Evolutionary conservation across 2,797 vertebrate species (phyloP), one percentile per base, ranked within the genome.

Genomic region (Ispidina picta): DNA sequence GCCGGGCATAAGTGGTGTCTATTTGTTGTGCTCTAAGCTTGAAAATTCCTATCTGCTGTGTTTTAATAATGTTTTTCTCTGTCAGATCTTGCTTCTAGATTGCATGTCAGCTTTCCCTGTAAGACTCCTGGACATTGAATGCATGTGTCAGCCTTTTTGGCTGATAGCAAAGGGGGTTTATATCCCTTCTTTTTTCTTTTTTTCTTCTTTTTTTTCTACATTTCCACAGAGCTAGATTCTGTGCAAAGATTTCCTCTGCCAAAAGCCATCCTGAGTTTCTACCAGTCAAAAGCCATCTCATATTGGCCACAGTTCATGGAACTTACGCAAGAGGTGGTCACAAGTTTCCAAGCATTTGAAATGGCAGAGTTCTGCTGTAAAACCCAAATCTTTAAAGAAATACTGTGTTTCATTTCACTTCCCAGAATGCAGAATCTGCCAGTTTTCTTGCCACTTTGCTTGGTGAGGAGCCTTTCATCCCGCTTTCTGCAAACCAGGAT

Each of bases 301-400:
- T 72, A 33, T 54, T 0, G 0, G 23, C 35, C 5, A 1, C 8
- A 7, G 10, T 31, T 87, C 22, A 31, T 21, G n/a, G 10, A 28
- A 52, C 2, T 55, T 62, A 6, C 2, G 16, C 11, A 2, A 10
- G 26, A 80, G 18, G 22, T 49, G 31, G 48, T 44, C 48, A 56
- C 15, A 15, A 41, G n/a, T 68, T 73, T 81, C 19, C 17, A 83
- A 60, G 31, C 7, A 17, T 21, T 77, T 60, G 58, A 60, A 83
- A 44, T 4, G 6, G 14, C 0, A 5, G 29, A 6, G 12, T 72
- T 94, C 78, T 19, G 12, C 5, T 44, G 23, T 43, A 59, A 77
- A 78, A 31, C 6, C 15, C 4, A 8, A 35, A 59, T 23, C 39
- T 62, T 8, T 56, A 18, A 79, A 51, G 18, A 78, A 82, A 9